Base-by-base conservation (phyloP, 2,797 vertebrate species). In the Lutjanus campechanus region DNA sequence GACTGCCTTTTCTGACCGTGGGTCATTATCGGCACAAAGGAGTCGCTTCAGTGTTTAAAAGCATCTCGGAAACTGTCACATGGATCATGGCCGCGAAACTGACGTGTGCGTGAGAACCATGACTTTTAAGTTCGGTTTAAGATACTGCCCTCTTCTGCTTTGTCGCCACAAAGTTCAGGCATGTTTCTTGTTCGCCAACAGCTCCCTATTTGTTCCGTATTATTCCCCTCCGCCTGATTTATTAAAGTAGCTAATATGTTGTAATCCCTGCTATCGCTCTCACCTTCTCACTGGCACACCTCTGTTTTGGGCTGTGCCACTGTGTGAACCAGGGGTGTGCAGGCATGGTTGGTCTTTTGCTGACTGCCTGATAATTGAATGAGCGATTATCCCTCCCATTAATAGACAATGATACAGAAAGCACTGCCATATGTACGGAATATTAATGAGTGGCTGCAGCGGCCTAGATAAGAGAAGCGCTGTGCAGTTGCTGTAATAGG, bases 361-460 rank as follows among this genome's bases (percentile, higher is more conserved):
- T 97, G 97, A 97, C 97, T 96, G 96, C 94, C 96, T 96, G 97
- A 99, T 98, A 98, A 97, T 96, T 96, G 97, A 97, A 98, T 99
- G 98, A 99, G 95, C 96, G 97, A 99, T 99, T 99, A 98, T 98
- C 95, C 97, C 92, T 96, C 96, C 94, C 96, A 97, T 97, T 98
- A 99, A 97, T 97, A 96, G 97, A 98, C 97, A 97, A 96, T 97
- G 98, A 99, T 96, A 97, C 96, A 97, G 96, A 95, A 96, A 96
- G 96, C 94, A 94, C 92, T 94, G 96, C 97, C 95, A 95, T 96
- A 96, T 95, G 96, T 97, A 96, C 93, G 91, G 98, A 98, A 99
- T 99, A 99, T 98, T 99, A 98, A 99, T 98, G 97, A 99, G 97
- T 95, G 96, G 97, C 98, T 99, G 98, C 96, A 94, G 93, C 91